Base-by-base conservation (phyloP, 2,888 invertebrate genomes). In the Phasia obesa region DNA sequence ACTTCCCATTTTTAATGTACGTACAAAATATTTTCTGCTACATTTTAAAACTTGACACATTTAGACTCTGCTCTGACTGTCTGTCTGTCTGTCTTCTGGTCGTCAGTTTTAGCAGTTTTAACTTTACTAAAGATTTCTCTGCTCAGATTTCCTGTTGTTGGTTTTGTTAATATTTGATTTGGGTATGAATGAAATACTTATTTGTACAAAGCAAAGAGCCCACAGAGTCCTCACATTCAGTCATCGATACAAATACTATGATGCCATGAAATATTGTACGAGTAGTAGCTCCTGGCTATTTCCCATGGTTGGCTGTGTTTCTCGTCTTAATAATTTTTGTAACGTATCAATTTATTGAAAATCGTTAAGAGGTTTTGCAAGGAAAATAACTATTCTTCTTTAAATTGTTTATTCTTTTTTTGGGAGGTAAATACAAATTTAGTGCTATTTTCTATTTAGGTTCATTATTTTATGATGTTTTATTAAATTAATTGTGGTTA, bases 251-350 rank as follows among this genome's bases (percentile, higher is more conserved):
- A 31, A 35, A 65, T 35, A 31, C 64, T 25, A 38, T 25, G 15
- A 64, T 64, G 21, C n/a, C 55, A 15, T 73, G 19, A 47, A 62
- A 57, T 44, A 53, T 47, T 62, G 15, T 35, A 21, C n/a, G 42
- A 42, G 25, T 21, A n/a, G n/a, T 67, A 31, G 67, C 84, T 71
- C 75, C 65, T 47, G 84, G 84, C 78, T 67, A 70, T 84, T 84
- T 84, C 84, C 65, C 84, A 84, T 71, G 73, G 27, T 57, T 55
- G 47, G 51, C n/a, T 64, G 49, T 74, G 60, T 62, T 57, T 31
- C 51, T 59, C 2, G 38, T 49, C 27, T 59, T 23, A 38, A 15
- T 71, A 47, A 60, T 67, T 67, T 77, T 64, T 17, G 35, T 71
- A 49, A 60, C 27, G 59, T 47, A 51, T 53, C 42, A 73, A 81